A percentile compares a stretch with the other conserved stretches of the same genome.
Evolutionary conservation across 2,797 vertebrate genomes (phyloP).

Genomic region (Nyctalus aviator): DNA sequence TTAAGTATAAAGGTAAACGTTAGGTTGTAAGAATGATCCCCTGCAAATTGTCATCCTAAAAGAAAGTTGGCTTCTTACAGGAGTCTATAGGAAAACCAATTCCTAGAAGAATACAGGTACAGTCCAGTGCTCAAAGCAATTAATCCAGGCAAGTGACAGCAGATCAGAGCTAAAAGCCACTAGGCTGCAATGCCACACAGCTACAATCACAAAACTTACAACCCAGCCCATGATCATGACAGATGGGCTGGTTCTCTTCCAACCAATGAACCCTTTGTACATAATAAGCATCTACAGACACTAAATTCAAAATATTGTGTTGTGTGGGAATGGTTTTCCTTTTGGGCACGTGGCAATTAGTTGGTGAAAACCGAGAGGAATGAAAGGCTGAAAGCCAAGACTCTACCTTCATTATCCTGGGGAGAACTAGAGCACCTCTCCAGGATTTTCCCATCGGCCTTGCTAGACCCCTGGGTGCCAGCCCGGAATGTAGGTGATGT

Average conservation of each 20-base stretch:
- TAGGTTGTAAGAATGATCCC: background rate
- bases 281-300: no score
- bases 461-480: background rate
- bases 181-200: background rate
- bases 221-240: background rate
- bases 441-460: background rate
- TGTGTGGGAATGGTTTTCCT: no score
- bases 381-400: background rate
- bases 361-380: background rate
- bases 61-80: background rate
- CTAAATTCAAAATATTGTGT: no score
- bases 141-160: background rate
- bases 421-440: background rate
- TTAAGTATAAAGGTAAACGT: background rate
- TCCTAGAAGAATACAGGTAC: background rate
- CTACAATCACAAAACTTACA: background rate
- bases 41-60: background rate
- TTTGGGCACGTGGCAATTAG: no score
- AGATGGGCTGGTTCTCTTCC: background rate
- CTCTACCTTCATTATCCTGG: background rate
- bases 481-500: background rate
- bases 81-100: background rate
- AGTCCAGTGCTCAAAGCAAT: background rate
- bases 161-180: background rate
- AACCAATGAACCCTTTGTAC: background rate